phyloP scores from a whole-genome alignment of 2,113 vertebrate genomes.

The Chaenocephalus aceratus region DNA sequence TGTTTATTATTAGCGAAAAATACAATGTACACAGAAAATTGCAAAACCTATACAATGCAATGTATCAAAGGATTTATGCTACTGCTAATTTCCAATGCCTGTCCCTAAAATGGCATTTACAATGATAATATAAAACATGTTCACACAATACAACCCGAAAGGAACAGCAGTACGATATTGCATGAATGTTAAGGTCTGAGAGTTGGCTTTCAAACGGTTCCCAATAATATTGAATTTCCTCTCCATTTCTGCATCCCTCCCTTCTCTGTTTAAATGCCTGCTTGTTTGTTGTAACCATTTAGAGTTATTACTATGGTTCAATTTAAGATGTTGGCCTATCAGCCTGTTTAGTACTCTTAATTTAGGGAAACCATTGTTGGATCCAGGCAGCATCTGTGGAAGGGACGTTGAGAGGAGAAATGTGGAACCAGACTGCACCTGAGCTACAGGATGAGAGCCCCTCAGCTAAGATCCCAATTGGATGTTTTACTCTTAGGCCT shows the following conservation, averaged over 20 bases:
- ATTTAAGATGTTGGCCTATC: conserved; percentile 6
- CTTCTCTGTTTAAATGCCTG: background rate
- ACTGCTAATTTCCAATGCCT: too few species aligned
- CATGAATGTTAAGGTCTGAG: too few species aligned
- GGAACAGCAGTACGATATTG: too few species aligned
- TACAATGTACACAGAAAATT: too few species aligned
- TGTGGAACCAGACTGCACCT: conserved; percentile 23
- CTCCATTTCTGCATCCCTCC: background rate
- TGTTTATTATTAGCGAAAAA: too few species aligned
- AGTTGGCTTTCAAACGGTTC: background rate
- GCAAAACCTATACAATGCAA: too few species aligned
- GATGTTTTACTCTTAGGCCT: conserved; percentile 1
- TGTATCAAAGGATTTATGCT: too few species aligned
- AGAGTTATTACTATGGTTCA: conserved; percentile 10
- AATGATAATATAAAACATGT: background rate
- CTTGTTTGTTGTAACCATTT: conserved; percentile 8
- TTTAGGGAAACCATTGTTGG: background rate
- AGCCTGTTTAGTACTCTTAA: conserved; percentile 20
- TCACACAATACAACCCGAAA: background rate
- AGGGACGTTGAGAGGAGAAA: background rate
- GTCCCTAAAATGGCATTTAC: too few species aligned
- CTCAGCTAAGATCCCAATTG: conserved; percentile 1
- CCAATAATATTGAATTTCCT: background rate
- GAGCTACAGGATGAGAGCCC: conserved; percentile 28
- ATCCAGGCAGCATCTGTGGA: background rate